Evolutionary conservation across 2,888 invertebrate species (phyloP), one percentile per base, ranked within the genome.

Genomic region (Hetaerina titia): DNA sequence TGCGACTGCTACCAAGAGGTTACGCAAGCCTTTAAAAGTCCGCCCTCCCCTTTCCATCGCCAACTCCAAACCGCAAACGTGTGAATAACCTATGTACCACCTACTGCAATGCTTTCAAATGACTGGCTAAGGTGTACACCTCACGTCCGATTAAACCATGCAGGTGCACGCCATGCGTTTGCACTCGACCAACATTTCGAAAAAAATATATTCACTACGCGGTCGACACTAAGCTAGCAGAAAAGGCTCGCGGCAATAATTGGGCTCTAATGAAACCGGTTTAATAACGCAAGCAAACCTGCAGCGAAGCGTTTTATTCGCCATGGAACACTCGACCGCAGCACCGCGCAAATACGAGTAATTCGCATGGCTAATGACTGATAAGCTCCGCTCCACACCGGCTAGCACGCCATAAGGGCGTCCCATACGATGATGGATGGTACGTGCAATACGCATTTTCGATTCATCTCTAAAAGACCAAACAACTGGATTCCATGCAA

Each of bases 261-360:
- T 92, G 92, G 56, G 56, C 64, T 90, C 90, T 90, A 63, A 63
- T 31, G 69, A 31, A 92, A 92, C 92, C 92, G 92, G 92, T 92
- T 92, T 56, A 69, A 69, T 56, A 45, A 57, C 56, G 92, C 56
- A 56, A 15, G 19, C 92, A 1, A 31, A n/a, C 22, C 56, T 74
- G 74, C 56, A n/a, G 69, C 69, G 17, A 92, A 69, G 69, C 45
- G 64, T 74, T 92, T 56, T 45, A 69, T 31, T 81, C 81, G n/a
- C 74, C n/a, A 25, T 31, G 81, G 25, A 81, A 31, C 25, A 31
- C 31, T 31, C 81, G 81, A 81, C 6, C n/a, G 25, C 81, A 81
- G 81, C 31, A 5, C 0, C 13, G 31, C 9, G 31, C 25, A 81
- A 81, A 25, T 81, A 81, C 25, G 81, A 81, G 81, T 81, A 31